Percentiles rank a stretch among this genome's conserved stretches.
Evolutionary conservation across 53 echinoderm and acorn worm species (phyloP).

Genomic region (Apostichopus leukothele): DNA sequence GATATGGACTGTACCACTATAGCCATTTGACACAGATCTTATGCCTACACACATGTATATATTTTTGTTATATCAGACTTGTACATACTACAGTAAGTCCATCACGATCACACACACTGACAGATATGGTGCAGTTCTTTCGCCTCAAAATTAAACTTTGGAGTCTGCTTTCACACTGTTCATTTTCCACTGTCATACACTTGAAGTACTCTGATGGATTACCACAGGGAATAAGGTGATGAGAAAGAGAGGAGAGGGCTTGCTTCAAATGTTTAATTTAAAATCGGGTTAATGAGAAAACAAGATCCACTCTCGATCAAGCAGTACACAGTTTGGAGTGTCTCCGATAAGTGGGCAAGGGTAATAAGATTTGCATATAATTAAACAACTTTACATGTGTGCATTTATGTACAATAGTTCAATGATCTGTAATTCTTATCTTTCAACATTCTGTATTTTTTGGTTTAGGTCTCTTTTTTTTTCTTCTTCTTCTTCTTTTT

Average conservation of each 20-base stretch:
- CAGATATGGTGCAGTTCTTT: not conserved
- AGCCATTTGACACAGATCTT: too few species aligned
- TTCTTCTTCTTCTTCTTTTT: too few species aligned
- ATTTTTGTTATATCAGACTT: too few species aligned
- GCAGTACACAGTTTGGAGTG: not conserved
- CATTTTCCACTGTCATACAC: conserved; percentile 23
- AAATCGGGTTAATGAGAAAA: conserved; percentile 33
- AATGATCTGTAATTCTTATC: not conserved
- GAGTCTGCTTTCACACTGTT: not conserved
- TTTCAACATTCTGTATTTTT: not conserved
- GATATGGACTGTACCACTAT: too few species aligned
- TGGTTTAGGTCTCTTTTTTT: not conserved
- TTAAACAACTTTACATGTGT: not conserved
- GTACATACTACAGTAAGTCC: not conserved
- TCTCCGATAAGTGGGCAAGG: not conserved
- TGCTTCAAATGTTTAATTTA: conserved; percentile 18
- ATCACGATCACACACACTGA: not conserved
- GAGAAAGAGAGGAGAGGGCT: not conserved
- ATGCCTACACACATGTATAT: too few species aligned
- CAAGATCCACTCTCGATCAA: not conserved
- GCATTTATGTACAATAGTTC: not conserved
- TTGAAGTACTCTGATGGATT: conserved; percentile 27
- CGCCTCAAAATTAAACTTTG: not conserved
- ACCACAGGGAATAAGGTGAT: conserved; percentile 29
- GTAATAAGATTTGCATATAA: not conserved